Percentiles rank a stretch among this genome's conserved stretches.
Evolutionary conservation across 2,113 vertebrate genomes (phyloP).

Genomic region (Myiopsitta monachus): DNA sequence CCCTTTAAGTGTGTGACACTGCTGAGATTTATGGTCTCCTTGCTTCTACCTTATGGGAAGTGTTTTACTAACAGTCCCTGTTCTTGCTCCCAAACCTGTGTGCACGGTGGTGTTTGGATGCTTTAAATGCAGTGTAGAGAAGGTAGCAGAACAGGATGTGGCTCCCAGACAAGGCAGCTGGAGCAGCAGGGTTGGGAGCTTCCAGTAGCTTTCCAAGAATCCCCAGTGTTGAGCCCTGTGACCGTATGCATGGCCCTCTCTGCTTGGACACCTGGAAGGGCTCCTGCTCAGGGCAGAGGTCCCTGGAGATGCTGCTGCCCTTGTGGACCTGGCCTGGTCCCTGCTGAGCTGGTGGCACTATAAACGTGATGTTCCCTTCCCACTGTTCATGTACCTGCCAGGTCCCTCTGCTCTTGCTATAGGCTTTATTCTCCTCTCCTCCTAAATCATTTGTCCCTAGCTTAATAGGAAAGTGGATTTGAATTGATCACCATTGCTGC

Average conservation of each 20-base stretch:
- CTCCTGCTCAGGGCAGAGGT: background rate
- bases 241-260: background rate
- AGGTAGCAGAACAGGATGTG: accelerated
- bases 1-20: background rate
- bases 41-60: background rate
- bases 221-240: background rate
- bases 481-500: background rate
- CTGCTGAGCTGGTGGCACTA: background rate
- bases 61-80: background rate
- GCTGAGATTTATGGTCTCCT: background rate
- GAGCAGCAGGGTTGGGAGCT: background rate
- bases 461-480: background rate
- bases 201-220: background rate
- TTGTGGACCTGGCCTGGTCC: accelerated
- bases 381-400: accelerated
- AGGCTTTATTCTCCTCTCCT: background rate
- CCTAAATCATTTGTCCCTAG: background rate
- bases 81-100: accelerated
- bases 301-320: background rate
- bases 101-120: background rate
- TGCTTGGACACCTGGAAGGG: background rate
- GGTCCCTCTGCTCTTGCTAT: background rate
- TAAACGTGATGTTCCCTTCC: background rate
- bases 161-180: background rate
- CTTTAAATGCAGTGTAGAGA: background rate